Percentiles rank a stretch among this genome's conserved stretches.
phyloP scores from a whole-genome alignment of 2,888 invertebrate species.

The Eupithecia centaureata region DNA sequence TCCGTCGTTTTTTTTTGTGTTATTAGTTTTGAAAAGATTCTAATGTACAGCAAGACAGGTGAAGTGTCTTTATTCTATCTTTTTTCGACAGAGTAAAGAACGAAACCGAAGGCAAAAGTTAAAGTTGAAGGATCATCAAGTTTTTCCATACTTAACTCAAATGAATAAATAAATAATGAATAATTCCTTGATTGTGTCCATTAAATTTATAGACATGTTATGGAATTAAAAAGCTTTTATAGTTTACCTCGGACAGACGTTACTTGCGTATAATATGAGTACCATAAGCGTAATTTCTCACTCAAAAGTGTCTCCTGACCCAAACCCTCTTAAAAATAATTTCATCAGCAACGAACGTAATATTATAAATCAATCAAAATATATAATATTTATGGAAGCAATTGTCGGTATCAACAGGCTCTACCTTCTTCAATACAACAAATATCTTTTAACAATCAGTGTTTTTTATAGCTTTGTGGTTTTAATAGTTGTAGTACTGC shows the following conservation, averaged over 20 bases:
- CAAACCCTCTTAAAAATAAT: slow-evolving; percentile 23
- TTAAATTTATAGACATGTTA: slow-evolving; percentile 1
- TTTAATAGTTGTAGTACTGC: slow-evolving; percentile 2
- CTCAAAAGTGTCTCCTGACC: slow-evolving; percentile 51
- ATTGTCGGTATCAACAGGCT: slow-evolving; percentile 56
- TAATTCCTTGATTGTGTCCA: slow-evolving; percentile 9
- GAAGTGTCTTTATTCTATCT: background rate
- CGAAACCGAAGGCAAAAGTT: background rate
- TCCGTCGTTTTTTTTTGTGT: no score
- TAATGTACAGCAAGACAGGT: no score
- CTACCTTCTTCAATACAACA: slow-evolving; percentile 50
- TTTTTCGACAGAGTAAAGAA: background rate
- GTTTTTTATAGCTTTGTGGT: slow-evolving; percentile 21
- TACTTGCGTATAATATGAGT: slow-evolving; percentile 36
- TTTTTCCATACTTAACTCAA: background rate
- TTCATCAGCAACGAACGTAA: slow-evolving; percentile 30
- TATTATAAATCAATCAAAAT: slow-evolving; percentile 47
- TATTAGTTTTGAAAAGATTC: no score
- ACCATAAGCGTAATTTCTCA: slow-evolving; percentile 48
- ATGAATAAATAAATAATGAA: slow-evolving; percentile 6
- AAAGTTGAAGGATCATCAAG: background rate
- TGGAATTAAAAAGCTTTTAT: background rate
- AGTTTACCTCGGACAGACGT: background rate
- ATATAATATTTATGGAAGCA: slow-evolving; percentile 46
- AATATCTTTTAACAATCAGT: slow-evolving; percentile 39